A percentile compares a stretch with the other conserved stretches of the same genome.
Evolutionary conservation across 2,113 vertebrate species (phyloP).

Genomic region (Bostrychus sinensis): DNA sequence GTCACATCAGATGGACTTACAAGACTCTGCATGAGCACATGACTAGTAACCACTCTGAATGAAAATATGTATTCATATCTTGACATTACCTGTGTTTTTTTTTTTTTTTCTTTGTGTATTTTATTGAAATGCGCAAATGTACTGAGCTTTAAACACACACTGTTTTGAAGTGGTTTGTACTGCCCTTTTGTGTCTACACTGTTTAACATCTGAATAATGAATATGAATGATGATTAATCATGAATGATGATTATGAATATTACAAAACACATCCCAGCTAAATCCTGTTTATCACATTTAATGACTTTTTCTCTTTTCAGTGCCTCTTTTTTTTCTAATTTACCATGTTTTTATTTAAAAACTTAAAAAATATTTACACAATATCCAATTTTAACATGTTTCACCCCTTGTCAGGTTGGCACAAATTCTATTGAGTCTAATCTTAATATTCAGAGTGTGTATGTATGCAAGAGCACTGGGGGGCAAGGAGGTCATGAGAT

Average conservation of each 20-base stretch:
- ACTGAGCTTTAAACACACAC: conserved; percentile 47
- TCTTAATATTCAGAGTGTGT: no score
- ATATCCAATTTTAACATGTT: no score
- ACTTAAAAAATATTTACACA: no score
- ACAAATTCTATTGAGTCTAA: no score
- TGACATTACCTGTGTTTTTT: conserved; percentile 38
- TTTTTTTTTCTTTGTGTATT: neutral
- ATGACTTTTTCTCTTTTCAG: conserved; percentile 31
- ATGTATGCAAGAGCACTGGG: no score
- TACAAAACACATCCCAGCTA: conserved; percentile 17
- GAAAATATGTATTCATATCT: conserved; percentile 35
- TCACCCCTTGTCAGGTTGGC: no score
- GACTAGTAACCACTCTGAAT: conserved; percentile 47
- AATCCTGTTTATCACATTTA: conserved; percentile 30
- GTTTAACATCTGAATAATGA: conserved; percentile 39
- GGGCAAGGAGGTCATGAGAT: no score
- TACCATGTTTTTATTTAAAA: no score
- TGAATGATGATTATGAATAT: conserved; percentile 32
- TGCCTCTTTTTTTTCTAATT: no score
- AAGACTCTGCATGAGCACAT: conserved; percentile 53
- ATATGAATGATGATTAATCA: conserved; percentile 25
- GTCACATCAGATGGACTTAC: conserved; percentile 56
- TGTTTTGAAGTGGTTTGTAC: conserved; percentile 35
- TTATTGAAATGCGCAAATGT: conserved; percentile 11
- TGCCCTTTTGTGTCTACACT: conserved; percentile 11